These are phyloP conservation scores for Liopterus haemorrhoidalis DNA, from an alignment of 2,888 invertebrate species.

Conservation along the genomic window DNA sequence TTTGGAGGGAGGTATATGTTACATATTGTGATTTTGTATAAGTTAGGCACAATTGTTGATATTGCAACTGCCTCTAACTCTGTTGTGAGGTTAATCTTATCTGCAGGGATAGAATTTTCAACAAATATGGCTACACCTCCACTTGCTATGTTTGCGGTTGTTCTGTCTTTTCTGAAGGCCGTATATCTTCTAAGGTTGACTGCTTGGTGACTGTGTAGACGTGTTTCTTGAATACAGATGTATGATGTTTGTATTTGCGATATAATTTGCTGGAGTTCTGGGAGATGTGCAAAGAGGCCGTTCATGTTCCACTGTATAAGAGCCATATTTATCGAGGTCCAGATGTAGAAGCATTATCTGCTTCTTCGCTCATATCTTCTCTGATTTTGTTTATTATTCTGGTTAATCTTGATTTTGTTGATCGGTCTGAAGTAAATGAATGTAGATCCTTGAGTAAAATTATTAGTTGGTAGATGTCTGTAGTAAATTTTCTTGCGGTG, in stretches of 20 bases:
- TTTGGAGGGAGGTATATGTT: conserved; percentile 3
- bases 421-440: conserved; percentile 2
- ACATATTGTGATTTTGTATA: not conserved
- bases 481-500: conserved; percentile 6
- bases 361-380: not conserved
- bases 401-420: conserved; percentile 18
- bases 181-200: not conserved
- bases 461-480: conserved; percentile 3
- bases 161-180: not conserved
- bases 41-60: not conserved
- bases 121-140: conserved; percentile 5
- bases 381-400: conserved; percentile 15
- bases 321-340: not conserved
- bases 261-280: conserved; percentile 2
- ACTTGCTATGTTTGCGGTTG: too few species aligned
- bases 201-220: not conserved
- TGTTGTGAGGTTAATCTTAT: conserved; percentile 1
- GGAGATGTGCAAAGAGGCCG: conserved; percentile 1
- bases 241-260: not conserved
- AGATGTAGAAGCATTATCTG: not conserved
- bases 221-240: conserved; percentile 5
- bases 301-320: conserved; percentile 7
- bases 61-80: conserved; percentile 3
- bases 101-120: not conserved
- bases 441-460: conserved; percentile 13